Base-by-base conservation (phyloP, 1,140 invertebrate species). In the Euura saliciscinereae region DNA sequence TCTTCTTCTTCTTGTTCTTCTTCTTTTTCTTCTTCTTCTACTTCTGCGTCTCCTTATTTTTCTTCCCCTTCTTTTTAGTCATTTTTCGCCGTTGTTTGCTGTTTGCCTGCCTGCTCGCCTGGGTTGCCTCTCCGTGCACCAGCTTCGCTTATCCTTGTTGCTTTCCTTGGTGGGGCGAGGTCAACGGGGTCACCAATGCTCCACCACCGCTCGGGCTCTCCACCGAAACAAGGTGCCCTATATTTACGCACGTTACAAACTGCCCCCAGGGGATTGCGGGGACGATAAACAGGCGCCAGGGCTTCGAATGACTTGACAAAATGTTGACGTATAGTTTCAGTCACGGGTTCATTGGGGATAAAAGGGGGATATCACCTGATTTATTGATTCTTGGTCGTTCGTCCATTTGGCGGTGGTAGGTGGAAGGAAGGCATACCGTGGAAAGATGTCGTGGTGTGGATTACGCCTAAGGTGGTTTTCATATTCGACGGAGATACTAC, bases 231-330 rank as follows among this genome's bases (percentile, higher is more conserved):
- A 80, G 74, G 75, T 80, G 81, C 82, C 80, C 82, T 83, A 82
- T 83, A 83, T 84, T 82, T 84, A 82, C 80, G 81, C 78, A 82
- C 78, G 81, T 76, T 80, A 83, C 78, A 8, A 28, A 28, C 28
- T 28, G 28, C 0, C 70, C 43, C 42, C n/a, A 2, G 6, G 7
- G 11, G n/a, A 42, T 65, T 13, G 8, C 44, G 64, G 13, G 28
- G 44, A 71, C 28, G 28, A 28, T 28, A 1, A 28, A 28, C 28
- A 28, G 28, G 28, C 28, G 28, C 28, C 28, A 28, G 28, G 28
- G 28, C 1, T 28, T 28, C 28, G 28, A 28, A 28, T 28, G 28
- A 28, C 28, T 28, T 28, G 28, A 28, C 28, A 28, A 28, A 28
- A 28, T 28, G 28, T 28, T 28, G 28, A 28, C 28, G 28, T 28